Conservation (phyloP, 1,140 invertebrate species). For the Neodiprion fabricii region DNA sequence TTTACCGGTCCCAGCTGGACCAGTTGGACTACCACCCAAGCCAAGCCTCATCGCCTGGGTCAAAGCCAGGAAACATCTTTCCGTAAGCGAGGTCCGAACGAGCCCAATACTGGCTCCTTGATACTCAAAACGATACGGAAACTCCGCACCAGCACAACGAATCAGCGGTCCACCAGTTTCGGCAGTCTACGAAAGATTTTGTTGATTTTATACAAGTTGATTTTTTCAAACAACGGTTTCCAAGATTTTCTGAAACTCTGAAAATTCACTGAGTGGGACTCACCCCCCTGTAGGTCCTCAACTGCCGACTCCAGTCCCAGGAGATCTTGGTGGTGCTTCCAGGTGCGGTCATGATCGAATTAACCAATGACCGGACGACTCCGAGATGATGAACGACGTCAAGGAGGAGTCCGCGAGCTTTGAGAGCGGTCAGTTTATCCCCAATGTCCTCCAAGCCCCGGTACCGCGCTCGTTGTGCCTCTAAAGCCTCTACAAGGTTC, state of each 20-base stretch:
- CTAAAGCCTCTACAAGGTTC: slow-evolving; percentile 52
- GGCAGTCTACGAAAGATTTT: background rate
- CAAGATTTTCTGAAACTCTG: slow-evolving; percentile 54
- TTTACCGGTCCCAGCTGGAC: slow-evolving; percentile 98
- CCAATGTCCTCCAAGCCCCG: slow-evolving; percentile 50
- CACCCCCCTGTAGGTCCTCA: slow-evolving; percentile 67
- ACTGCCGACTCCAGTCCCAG: slow-evolving; percentile 96
- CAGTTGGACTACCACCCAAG: slow-evolving; percentile 97
- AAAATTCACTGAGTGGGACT: slow-evolving; percentile 22
- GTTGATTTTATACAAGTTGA: background rate
- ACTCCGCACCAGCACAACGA: slow-evolving; percentile 87
- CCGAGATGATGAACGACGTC: slow-evolving; percentile 92
- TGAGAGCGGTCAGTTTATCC: slow-evolving; percentile 61
- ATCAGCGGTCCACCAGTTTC: slow-evolving; percentile 66
- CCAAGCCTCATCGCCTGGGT: slow-evolving; percentile 96
- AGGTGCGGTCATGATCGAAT: slow-evolving; percentile 39
- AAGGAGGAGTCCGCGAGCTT: slow-evolving; percentile 77
- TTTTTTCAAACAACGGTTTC: slow-evolving; percentile 21
- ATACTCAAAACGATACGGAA: slow-evolving; percentile 97
- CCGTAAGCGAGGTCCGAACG: slow-evolving; percentile 91
- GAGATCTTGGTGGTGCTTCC: slow-evolving; percentile 40
- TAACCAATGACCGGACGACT: slow-evolving; percentile 80
- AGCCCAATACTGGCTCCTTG: slow-evolving; percentile 87
- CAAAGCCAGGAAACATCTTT: slow-evolving; percentile 94
- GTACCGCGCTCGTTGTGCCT: slow-evolving; percentile 49